These are phyloP conservation scores for Otus scops DNA, from an alignment of 2,797 vertebrate species.

Conservation along the genomic window DNA sequence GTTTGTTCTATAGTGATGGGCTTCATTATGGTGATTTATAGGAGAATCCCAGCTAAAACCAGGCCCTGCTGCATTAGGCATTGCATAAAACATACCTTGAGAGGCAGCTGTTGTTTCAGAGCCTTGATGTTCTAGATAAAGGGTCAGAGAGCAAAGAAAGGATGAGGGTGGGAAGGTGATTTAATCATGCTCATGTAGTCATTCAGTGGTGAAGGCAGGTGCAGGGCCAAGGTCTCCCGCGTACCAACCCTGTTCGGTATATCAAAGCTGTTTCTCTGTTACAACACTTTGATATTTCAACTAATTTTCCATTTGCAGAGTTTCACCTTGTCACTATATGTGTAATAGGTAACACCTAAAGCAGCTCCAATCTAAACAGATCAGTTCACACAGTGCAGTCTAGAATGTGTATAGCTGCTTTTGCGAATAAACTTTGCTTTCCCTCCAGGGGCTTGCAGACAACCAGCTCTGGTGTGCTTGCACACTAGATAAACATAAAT, in stretches of 20 bases:
- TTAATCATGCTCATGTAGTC: neutral
- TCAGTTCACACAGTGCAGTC: neutral
- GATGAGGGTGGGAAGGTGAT: neutral
- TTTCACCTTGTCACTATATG: neutral
- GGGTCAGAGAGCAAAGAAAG: neutral
- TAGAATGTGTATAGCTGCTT: neutral
- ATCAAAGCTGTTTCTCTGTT: neutral
- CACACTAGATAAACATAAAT: neutral
- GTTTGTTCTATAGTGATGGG: neutral
- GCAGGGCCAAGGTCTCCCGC: neutral
- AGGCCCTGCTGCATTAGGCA: neutral
- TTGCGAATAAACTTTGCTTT: neutral
- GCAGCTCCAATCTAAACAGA: neutral
- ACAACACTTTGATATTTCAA: neutral
- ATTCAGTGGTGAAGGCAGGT: neutral
- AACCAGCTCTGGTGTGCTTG: neutral
- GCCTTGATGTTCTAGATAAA: neutral
- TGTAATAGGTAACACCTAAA: neutral
- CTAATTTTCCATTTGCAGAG: neutral
- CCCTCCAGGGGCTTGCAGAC: neutral
- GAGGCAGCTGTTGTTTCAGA: neutral
- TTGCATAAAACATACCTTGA: neutral
- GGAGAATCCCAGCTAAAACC: neutral
- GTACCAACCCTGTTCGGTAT: neutral
- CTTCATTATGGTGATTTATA: neutral